Evolutionary conservation across 2,888 invertebrate genomes (phyloP).

Genomic region (Drosophila bunnanda): DNA sequence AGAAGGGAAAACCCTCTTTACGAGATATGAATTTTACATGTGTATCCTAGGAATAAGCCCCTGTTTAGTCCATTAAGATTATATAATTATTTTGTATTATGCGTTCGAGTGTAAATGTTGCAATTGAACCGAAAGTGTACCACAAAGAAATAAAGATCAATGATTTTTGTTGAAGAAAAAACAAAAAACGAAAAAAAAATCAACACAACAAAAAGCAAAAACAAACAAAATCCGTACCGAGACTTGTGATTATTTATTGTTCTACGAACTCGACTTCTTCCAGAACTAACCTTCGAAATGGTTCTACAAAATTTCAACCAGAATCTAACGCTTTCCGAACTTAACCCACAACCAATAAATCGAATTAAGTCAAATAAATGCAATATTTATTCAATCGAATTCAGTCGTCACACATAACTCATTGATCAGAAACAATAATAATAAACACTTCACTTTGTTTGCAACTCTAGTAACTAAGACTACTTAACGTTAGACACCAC

Average conservation of each 20-base stretch:
- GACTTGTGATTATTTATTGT: constrained; percentile 64
- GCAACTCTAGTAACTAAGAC: constrained; percentile 72
- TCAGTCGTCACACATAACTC: constrained; percentile 74
- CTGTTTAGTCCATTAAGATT: constrained; percentile 67
- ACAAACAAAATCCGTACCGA: constrained; percentile 54
- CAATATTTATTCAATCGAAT: constrained; percentile 41
- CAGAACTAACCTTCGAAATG: constrained; percentile 29
- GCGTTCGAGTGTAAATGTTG: constrained; percentile 74
- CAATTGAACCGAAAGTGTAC: constrained; percentile 78
- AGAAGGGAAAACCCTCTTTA: constrained; percentile 40
- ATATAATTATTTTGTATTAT: constrained; percentile 69
- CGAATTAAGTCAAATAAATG: background rate
- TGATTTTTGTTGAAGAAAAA: constrained; percentile 82
- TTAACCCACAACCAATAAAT: constrained; percentile 35
- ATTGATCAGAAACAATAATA: constrained; percentile 66
- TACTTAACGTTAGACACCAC: constrained; percentile 68
- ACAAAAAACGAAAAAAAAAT: constrained; percentile 59
- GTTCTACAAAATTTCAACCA: constrained; percentile 31
- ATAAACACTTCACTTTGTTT: constrained; percentile 70
- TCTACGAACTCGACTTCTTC: constrained; percentile 44
- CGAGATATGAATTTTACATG: constrained; percentile 76
- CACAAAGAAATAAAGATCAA: constrained; percentile 82
- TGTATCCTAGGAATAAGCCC: constrained; percentile 73
- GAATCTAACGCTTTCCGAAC: constrained; percentile 72
- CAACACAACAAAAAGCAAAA: constrained; percentile 54